These are phyloP conservation scores for Sycophila sp. DNA, from an alignment of 1,140 invertebrate species.

Conservation along the genomic window DNA sequence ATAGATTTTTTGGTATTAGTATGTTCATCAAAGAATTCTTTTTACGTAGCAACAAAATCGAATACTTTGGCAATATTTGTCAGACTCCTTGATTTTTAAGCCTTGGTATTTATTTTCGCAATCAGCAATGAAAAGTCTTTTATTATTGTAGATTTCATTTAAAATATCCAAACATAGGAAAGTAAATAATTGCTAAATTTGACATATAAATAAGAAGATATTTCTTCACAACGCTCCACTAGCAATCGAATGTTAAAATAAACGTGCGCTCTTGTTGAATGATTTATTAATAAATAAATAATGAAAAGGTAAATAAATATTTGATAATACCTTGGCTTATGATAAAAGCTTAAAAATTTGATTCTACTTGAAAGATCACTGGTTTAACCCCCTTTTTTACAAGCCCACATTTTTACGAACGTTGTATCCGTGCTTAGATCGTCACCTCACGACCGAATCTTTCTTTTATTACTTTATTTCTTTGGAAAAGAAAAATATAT, in stretches of 20 bases:
- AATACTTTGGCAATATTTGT: conserved; percentile 65
- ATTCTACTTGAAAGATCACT: conserved; percentile 37
- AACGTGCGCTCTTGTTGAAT: background rate
- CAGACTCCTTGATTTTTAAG: conserved; percentile 61
- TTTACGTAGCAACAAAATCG: conserved; percentile 50
- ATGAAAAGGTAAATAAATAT: background rate
- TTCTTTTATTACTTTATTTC: conserved; percentile 25
- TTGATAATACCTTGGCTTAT: conserved; percentile 34
- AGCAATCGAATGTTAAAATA: conserved; percentile 10
- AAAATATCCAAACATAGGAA: background rate
- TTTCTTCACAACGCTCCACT: background rate
- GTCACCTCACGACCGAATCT: conserved; percentile 48
- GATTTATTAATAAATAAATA: background rate
- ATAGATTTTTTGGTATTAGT: conserved; percentile 49
- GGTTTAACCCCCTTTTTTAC: conserved; percentile 6
- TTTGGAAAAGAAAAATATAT: conserved; percentile 36
- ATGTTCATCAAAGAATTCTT: conserved; percentile 45
- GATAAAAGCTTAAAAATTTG: conserved; percentile 40
- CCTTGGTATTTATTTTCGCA: conserved; percentile 50
- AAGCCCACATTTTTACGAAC: conserved; percentile 1
- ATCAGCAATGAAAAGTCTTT: no score
- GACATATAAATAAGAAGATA: no score
- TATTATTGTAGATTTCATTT: background rate
- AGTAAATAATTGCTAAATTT: background rate
- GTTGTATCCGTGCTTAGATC: conserved; percentile 13